These are phyloP conservation scores for Phyllostomus discolor DNA, from an alignment of 2,113 vertebrate species.

Conservation along the genomic window DNA sequence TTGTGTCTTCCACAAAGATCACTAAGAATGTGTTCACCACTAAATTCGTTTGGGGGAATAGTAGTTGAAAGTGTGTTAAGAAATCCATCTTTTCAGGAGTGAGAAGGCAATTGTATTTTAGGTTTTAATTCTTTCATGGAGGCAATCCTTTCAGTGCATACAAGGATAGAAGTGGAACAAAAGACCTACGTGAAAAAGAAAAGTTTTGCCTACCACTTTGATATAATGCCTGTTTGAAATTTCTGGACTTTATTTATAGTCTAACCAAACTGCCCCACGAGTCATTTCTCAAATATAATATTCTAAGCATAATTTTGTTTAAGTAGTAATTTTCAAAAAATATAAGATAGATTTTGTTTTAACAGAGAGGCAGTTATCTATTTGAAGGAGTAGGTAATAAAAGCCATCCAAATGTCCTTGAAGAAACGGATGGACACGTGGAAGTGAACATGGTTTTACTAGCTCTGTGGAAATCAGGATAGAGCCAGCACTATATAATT, in stretches of 20 bases:
- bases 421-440: not conserved
- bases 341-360: not conserved
- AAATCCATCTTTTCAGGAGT: not conserved
- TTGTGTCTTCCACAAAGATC: not conserved
- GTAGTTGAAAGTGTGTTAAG: not conserved
- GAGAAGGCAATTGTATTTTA: not conserved
- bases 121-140: not conserved
- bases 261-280: not conserved
- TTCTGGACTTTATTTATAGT: not conserved
- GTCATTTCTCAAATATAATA: not conserved
- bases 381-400: not conserved
- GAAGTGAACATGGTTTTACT: not conserved
- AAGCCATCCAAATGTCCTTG: not conserved
- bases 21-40: not conserved
- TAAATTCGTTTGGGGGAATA: not conserved
- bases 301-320: not conserved
- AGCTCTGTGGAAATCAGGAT: not conserved
- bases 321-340: not conserved
- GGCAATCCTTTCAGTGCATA: not conserved
- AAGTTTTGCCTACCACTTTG: not conserved
- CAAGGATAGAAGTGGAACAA: not conserved
- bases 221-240: not conserved
- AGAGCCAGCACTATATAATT: constrained; percentile 1
- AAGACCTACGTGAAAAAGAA: not conserved
- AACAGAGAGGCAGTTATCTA: not conserved